These are phyloP conservation scores for Chiloscyllium punctatum DNA, from an alignment of 2,797 vertebrate genomes.

Conservation along the genomic window DNA sequence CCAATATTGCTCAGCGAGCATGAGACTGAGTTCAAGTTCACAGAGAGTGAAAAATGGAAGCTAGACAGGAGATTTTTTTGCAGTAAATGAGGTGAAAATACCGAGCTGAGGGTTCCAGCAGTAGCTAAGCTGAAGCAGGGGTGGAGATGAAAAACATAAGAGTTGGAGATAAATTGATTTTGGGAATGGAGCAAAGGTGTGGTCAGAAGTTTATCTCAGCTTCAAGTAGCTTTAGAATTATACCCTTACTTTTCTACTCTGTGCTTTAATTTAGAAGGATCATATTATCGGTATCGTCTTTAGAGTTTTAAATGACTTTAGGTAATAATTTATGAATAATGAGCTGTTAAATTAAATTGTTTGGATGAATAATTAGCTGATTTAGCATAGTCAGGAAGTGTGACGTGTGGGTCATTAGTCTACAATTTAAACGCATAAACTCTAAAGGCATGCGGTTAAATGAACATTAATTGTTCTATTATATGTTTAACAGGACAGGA, in stretches of 20 bases:
- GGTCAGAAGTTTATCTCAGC: not conserved
- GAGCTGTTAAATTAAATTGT: slow-evolving; percentile 25
- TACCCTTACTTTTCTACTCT: not conserved
- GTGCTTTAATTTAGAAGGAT: not conserved
- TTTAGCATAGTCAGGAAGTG: slow-evolving; percentile 2
- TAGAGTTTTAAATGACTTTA: not conserved
- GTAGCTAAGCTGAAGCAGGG: not conserved
- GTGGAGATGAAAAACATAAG: not conserved
- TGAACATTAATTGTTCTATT: not conserved
- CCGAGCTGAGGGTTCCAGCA: not conserved
- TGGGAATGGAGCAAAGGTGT: not conserved
- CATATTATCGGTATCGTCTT: not conserved
- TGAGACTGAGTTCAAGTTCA: not conserved
- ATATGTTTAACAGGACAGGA: not conserved
- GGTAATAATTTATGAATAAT: slow-evolving; percentile 17
- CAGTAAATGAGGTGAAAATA: not conserved
- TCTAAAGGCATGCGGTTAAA: not conserved
- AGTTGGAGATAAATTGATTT: not conserved
- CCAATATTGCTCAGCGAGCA: too few relatives aligned
- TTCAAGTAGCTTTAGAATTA: not conserved
- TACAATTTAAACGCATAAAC: not conserved
- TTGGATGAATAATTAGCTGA: slow-evolving; percentile 31
- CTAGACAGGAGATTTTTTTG: not conserved
- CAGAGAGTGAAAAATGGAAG: not conserved
- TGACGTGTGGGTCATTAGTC: not conserved